Percentiles rank a stretch among this genome's conserved stretches.
These are phyloP conservation scores for Blastobasis adustella DNA, from an alignment of 2,888 invertebrate genomes.

Conservation along the genomic window DNA sequence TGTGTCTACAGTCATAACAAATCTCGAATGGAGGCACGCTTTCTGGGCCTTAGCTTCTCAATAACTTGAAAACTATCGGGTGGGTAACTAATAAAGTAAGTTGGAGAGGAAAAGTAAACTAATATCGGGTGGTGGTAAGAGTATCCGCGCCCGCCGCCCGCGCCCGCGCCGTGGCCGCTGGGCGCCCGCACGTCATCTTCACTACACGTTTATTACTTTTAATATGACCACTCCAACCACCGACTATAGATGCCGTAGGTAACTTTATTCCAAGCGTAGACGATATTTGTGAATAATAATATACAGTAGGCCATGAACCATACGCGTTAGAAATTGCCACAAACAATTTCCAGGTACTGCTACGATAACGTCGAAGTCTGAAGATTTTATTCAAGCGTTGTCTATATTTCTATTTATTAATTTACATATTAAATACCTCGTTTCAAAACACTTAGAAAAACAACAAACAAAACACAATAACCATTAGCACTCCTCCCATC, in stretches of 20 bases:
- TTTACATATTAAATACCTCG: too few relatives aligned
- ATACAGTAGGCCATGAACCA: too few relatives aligned
- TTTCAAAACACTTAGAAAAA: not conserved
- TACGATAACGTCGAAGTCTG: too few relatives aligned
- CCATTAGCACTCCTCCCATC: conserved; percentile 64
- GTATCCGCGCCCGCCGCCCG: conserved; percentile 35
- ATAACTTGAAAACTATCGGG: conserved; percentile 67
- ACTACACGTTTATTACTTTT: conserved; percentile 66
- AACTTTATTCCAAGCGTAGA: too few relatives aligned
- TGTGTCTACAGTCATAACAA: conserved; percentile 4
- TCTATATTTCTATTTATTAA: too few relatives aligned
- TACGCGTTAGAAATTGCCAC: too few relatives aligned
- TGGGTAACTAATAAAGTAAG: conserved; percentile 72
- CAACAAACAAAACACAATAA: conserved; percentile 53
- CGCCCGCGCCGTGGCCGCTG: conserved; percentile 17
- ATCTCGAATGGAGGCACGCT: conserved; percentile 13
- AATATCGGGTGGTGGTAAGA: conserved; percentile 66
- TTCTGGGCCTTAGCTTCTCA: conserved; percentile 46
- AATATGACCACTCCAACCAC: conserved; percentile 46
- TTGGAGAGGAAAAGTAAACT: conserved; percentile 75
- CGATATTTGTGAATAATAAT: too few relatives aligned
- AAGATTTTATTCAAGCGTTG: too few relatives aligned
- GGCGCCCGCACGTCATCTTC: conserved; percentile 33
- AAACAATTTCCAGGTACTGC: too few relatives aligned
- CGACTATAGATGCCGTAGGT: not conserved